A percentile compares a stretch with the other conserved stretches of the same genome.
Conservation (phyloP, 2,113 vertebrate species). For the Capreolus pygargus region DNA sequence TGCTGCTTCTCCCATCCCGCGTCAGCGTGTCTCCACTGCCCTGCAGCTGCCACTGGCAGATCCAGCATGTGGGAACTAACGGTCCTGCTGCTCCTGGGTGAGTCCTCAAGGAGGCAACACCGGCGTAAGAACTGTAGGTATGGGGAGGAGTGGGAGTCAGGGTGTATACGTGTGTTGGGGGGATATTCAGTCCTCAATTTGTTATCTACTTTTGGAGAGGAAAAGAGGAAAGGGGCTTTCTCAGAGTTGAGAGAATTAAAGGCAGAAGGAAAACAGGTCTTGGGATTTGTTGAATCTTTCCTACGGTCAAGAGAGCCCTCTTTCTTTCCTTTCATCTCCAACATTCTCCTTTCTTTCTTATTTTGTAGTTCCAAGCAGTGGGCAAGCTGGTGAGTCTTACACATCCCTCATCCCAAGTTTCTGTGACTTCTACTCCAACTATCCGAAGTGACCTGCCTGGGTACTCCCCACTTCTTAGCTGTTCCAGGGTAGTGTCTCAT, state of each 20-base stretch:
- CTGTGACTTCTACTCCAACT: neutral
- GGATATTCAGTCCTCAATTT: neutral
- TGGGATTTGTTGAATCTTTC: neutral
- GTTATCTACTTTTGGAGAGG: neutral
- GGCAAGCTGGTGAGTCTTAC: constrained; percentile 55
- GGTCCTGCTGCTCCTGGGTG: constrained; percentile 62
- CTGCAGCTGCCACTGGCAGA: neutral
- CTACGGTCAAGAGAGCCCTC: too few species aligned
- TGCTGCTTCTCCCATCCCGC: neutral
- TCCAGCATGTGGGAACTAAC: constrained; percentile 40
- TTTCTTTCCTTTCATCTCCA: neutral
- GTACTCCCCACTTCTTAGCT: neutral
- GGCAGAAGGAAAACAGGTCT: neutral
- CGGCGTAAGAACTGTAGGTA: neutral
- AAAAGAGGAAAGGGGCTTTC: neutral
- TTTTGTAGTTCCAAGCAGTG: constrained; percentile 32
- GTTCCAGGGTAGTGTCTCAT: neutral
- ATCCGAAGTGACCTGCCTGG: neutral
- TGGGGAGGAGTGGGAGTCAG: neutral
- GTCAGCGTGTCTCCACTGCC: fast-evolving
- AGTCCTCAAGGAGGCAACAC: neutral
- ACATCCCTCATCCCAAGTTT: neutral
- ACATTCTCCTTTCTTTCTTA: neutral
- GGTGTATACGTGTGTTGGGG: neutral
- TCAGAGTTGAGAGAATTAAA: neutral